Conservation (phyloP, 2,113 vertebrate genomes). For the Lonchura striata region DNA sequence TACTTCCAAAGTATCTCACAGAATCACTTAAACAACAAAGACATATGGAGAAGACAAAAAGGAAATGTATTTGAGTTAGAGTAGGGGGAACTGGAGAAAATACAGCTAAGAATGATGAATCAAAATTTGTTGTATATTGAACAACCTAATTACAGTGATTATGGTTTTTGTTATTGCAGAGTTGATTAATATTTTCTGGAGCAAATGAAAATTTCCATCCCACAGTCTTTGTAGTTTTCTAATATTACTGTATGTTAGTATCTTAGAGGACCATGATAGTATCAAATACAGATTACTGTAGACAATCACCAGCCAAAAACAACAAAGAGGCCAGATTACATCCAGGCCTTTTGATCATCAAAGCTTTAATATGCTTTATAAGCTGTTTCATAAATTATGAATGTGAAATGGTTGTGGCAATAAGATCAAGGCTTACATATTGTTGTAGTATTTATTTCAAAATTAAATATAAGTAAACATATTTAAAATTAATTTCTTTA, state of each 20-base stretch:
- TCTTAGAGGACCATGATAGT: not conserved
- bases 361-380: constrained; percentile 47
- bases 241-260: not conserved
- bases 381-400: constrained; percentile 64
- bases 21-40: not conserved
- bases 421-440: constrained; percentile 48
- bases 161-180: not conserved
- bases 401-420: constrained; percentile 47
- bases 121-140: constrained; percentile 5
- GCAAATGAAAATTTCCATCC: constrained; percentile 9
- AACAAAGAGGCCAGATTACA: constrained; percentile 45
- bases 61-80: not conserved
- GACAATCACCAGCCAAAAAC: constrained; percentile 27
- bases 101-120: not conserved
- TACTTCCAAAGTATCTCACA: not conserved
- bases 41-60: not conserved
- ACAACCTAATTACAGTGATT: constrained; percentile 5
- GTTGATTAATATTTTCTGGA: not conserved
- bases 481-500: constrained; percentile 57
- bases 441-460: constrained; percentile 60
- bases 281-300: not conserved
- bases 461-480: constrained; percentile 62
- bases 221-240: not conserved
- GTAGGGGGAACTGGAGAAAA: not conserved
- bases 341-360: constrained; percentile 46